These are phyloP conservation scores for Cheirogaleus major DNA, from an alignment of 2,797 vertebrate genomes.

Conservation along the genomic window DNA sequence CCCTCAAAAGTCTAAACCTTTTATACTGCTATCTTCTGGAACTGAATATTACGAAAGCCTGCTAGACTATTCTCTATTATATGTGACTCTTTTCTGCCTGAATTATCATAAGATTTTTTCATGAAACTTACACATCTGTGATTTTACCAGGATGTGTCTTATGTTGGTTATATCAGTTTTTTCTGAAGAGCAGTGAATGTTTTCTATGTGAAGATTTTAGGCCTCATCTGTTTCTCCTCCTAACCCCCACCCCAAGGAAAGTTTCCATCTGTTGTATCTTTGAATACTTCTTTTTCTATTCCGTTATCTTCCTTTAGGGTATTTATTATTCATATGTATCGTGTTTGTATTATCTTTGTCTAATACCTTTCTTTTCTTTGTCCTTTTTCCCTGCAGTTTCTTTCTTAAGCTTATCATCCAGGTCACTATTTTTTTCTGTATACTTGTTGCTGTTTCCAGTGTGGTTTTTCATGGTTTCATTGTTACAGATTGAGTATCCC, in stretches of 20 bases:
- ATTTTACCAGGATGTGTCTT: constrained; percentile 20
- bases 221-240: not conserved
- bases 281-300: constrained; percentile 9
- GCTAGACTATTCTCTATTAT: not conserved
- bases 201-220: constrained; percentile 21
- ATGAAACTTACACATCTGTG: not conserved
- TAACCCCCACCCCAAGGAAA: too few relatives aligned
- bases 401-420: not conserved
- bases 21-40: not conserved
- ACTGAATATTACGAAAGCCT: not conserved
- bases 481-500: not conserved
- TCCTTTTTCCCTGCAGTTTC: not conserved
- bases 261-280: not conserved
- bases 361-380: constrained; percentile 1
- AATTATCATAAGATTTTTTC: not conserved
- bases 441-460: not conserved
- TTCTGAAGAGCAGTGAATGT: not conserved
- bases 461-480: constrained; percentile 10
- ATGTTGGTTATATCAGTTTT: constrained; percentile 24
- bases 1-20: not conserved
- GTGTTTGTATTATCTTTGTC: not conserved
- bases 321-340: not conserved
- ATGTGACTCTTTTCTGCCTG: not conserved
- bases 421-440: not conserved
- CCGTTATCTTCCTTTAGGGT: not conserved